These are phyloP conservation scores for Dryas iulia DNA, from an alignment of 1,140 invertebrate species.

Conservation along the genomic window DNA sequence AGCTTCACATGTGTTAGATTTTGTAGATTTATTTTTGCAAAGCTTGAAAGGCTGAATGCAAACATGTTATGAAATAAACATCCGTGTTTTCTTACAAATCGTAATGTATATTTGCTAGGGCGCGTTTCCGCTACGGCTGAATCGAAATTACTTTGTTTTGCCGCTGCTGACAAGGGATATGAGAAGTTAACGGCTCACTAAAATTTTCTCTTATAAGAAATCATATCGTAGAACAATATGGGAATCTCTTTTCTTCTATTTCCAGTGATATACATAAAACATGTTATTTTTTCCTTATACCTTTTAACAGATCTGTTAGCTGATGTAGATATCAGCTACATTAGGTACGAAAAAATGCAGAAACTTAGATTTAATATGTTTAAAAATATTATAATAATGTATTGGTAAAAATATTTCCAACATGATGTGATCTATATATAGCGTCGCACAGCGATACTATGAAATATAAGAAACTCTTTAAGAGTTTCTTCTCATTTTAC, in stretches of 20 bases:
- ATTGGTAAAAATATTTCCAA: too few relatives aligned
- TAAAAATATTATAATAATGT: too few relatives aligned
- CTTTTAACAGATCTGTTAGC: too few relatives aligned
- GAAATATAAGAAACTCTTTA: too few relatives aligned
- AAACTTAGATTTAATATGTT: too few relatives aligned
- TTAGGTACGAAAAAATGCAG: too few relatives aligned
- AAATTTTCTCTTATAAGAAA: constrained; percentile 29
- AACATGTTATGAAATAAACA: constrained; percentile 60
- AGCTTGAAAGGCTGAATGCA: constrained; percentile 36
- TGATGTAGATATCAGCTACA: too few relatives aligned
- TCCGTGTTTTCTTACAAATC: constrained; percentile 56
- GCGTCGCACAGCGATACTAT: too few relatives aligned
- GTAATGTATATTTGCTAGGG: constrained; percentile 54
- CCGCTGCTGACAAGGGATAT: constrained; percentile 33
- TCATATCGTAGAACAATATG: constrained; percentile 24
- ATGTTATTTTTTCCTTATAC: neutral
- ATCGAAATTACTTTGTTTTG: constrained; percentile 68
- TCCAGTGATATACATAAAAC: neutral
- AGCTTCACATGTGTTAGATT: neutral
- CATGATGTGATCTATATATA: too few relatives aligned
- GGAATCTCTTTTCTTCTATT: constrained; percentile 10
- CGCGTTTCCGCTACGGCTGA: constrained; percentile 38
- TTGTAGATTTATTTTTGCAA: neutral
- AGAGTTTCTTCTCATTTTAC: too few relatives aligned
- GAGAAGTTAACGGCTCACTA: constrained; percentile 35